Evolutionary conservation across 1,140 invertebrate genomes (phyloP), one percentile per base, ranked within the genome.

Genomic region (Zaprionus taronus): DNA sequence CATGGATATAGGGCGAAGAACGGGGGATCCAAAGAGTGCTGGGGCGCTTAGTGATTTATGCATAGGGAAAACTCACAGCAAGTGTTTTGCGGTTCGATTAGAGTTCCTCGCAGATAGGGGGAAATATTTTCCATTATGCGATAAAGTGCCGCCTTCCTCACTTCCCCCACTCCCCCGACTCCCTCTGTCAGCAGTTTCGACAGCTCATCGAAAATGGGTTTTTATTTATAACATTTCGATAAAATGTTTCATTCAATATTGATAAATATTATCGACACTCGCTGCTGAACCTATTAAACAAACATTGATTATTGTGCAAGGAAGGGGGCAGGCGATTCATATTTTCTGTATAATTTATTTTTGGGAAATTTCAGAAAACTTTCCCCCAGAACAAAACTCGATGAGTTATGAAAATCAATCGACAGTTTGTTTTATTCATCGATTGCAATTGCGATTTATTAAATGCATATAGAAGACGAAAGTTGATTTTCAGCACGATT

Each of bases 221-320:
- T 55, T 14, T 67, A 57, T 51, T 51, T 51, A 51, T 51, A 51
- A 51, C 47, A 47, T 47, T 17, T 47, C n/a, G 41, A 47, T 47
- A 47, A 17, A 47, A 47, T 14, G 20, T 51, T 51, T 2, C 47
- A 24, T 51, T 51, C 12, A 24, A 51, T 24, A 51, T 51, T 24
- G 47, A 47, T 47, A 47, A 9, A 47, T 47, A 17, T 47, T 47
- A 47, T 47, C 41, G 41, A 41, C 15, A n/a, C 38, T 41, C 38
- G 38, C 2, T 41, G 38, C 14, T n/a, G 38, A 47, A 47, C 9
- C 41, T 47, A 47, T 47, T 47, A 17, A 47, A 44, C 41, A 17
- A 9, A 2, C n/a, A 44, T 44, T n/a, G 41, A 47, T 47, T 47
- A 17, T 47, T n/a, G n/a, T 0, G 0, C 0, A 17, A 14, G 36